These are phyloP conservation scores for Campodea augens DNA, from an alignment of 1,140 invertebrate species.

Conservation along the genomic window DNA sequence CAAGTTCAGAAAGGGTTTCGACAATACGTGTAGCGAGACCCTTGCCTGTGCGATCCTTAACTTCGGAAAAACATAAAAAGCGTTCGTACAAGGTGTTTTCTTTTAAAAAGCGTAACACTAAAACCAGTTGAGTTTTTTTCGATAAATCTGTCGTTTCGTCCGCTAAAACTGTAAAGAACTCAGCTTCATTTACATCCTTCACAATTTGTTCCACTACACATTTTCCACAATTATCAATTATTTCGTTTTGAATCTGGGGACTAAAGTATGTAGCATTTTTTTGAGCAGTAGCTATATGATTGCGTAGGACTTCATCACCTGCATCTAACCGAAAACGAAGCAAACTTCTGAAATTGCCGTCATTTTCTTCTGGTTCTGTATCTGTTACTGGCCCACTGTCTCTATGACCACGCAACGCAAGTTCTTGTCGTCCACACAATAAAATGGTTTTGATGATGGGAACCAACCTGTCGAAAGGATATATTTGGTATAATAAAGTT, in stretches of 20 bases:
- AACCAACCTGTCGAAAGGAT: no score
- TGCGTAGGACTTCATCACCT: not conserved
- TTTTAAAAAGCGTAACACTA: not conserved
- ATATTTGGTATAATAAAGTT: no score
- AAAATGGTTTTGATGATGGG: not conserved
- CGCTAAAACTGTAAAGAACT: not conserved
- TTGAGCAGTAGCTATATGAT: not conserved
- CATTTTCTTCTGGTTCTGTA: not conserved
- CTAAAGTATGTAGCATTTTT: constrained; percentile 1
- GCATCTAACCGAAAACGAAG: not conserved
- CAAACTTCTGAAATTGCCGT: not conserved
- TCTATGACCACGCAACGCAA: constrained; percentile 3
- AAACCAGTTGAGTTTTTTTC: not conserved
- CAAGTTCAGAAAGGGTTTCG: not conserved
- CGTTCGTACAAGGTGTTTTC: not conserved
- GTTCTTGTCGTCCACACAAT: constrained; percentile 4
- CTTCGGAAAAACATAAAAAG: not conserved
- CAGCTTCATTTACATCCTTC: not conserved
- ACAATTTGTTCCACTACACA: not conserved
- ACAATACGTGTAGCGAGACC: not conserved
- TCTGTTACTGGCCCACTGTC: not conserved
- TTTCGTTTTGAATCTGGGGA: constrained; percentile 1
- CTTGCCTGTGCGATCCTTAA: not conserved
- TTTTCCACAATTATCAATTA: constrained; percentile 1
- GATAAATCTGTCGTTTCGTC: not conserved